Evolutionary conservation across 2,113 vertebrate species (phyloP).

Genomic region (Tyto alba): DNA sequence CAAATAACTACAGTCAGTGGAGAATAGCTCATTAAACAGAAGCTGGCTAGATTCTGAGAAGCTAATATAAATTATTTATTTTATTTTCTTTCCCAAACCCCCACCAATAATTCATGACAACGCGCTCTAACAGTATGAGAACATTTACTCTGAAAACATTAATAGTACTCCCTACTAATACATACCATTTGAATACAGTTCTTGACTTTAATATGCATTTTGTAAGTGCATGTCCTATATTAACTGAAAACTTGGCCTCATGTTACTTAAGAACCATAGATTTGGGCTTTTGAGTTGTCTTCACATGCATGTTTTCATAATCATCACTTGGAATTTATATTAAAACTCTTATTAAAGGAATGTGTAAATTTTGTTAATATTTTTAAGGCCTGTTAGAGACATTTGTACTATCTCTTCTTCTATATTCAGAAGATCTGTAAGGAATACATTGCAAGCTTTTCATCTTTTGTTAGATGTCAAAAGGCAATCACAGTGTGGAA

Average conservation of each 20-base stretch:
- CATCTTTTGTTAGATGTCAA: not conserved
- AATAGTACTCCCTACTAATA: not conserved
- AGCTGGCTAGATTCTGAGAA: not conserved
- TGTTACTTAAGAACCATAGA: not conserved
- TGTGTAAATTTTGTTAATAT: not conserved
- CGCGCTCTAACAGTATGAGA: not conserved
- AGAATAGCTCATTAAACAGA: not conserved
- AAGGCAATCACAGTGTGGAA: not conserved
- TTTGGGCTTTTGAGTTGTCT: not conserved
- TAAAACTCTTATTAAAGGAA: not conserved
- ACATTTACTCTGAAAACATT: not conserved
- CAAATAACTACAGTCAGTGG: not conserved
- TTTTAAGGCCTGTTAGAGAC: not conserved
- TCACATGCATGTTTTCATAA: not conserved
- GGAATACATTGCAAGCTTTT: not conserved
- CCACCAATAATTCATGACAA: not conserved
- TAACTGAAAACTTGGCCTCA: not conserved
- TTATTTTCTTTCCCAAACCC: not conserved
- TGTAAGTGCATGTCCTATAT: not conserved
- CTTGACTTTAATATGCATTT: not conserved
- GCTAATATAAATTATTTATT: not conserved
- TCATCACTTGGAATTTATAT: not conserved
- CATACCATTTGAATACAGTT: not conserved
- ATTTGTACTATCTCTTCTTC: not conserved
- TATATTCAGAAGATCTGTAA: not conserved